These are phyloP conservation scores for Lymantria dispar DNA, from an alignment of 2,888 invertebrate species.

Conservation along the genomic window DNA sequence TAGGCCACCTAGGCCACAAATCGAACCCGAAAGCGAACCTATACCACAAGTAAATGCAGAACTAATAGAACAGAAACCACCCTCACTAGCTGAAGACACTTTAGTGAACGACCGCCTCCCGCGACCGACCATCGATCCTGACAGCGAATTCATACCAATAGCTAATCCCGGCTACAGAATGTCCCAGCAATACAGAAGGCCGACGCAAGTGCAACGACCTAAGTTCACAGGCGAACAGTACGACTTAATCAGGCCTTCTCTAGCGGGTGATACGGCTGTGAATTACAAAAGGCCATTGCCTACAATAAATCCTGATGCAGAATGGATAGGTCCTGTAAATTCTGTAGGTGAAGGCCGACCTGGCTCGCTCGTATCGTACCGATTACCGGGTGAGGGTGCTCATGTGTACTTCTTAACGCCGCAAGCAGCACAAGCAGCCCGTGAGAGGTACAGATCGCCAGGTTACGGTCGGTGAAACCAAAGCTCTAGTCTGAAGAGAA, in stretches of 20 bases:
- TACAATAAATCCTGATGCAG: slow-evolving; percentile 81
- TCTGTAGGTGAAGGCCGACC: slow-evolving; percentile 67
- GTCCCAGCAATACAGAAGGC: slow-evolving; percentile 56
- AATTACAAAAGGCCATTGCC: slow-evolving; percentile 83
- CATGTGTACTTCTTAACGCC: slow-evolving; percentile 91
- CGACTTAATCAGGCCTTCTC: slow-evolving; percentile 66
- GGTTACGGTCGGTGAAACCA: slow-evolving; percentile 77
- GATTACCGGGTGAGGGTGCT: slow-evolving; percentile 88
- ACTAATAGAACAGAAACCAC: slow-evolving; percentile 60
- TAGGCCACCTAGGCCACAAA: slow-evolving; percentile 84
- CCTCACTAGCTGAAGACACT: slow-evolving; percentile 84
- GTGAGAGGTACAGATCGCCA: slow-evolving; percentile 63
- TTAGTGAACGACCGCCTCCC: slow-evolving; percentile 88
- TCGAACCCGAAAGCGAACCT: slow-evolving; percentile 86
- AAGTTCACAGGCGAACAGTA: slow-evolving; percentile 67
- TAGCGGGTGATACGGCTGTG: slow-evolving; percentile 76
- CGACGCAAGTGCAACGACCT: slow-evolving; percentile 57
- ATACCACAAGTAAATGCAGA: slow-evolving; percentile 58
- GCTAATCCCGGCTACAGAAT: slow-evolving; percentile 69
- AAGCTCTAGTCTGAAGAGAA: slow-evolving; percentile 74
- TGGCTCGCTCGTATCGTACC: slow-evolving; percentile 88
- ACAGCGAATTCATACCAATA: slow-evolving; percentile 84
- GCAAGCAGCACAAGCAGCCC: slow-evolving; percentile 69
- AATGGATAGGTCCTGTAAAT: slow-evolving; percentile 80
- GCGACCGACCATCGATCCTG: slow-evolving; percentile 86